Base-by-base conservation (phyloP, 2,888 invertebrate species). In the Catocala fraxini region DNA sequence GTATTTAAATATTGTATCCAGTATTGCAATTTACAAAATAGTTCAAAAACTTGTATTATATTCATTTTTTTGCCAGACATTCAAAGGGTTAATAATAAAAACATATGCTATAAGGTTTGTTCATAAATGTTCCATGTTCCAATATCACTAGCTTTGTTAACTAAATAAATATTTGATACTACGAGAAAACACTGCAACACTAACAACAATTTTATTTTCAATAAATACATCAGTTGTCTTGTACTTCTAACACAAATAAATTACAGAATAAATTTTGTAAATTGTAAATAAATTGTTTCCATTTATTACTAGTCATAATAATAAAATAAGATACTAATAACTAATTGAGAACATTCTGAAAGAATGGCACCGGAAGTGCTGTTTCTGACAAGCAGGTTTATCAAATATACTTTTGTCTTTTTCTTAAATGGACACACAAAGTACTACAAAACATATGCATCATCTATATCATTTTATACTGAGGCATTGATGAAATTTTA, bases 301-400 rank as follows among this genome's bases (percentile, higher is more conserved):
- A 49, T 59, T 60, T 59, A 49, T 45, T 56, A 49, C 54, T 69
- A 73, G 46, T 66, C 63, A 63, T 73, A 59, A 53, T 61, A 42
- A 66, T 59, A 60, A 62, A 55, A 47, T 57, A 15, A 34, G 13
- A 25, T 25, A 25, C 25, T 46, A 41, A 49, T 15, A 49, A 43
- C 25, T 51, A 56, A 41, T 53, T 65, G 55, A 70, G 48, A 76
- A 70, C 60, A 64, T 73, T 56, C 68, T 63, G 58, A 51, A 47
- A 71, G 65, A 77, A 75, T 77, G 78, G 75, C 78, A 75, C 75
- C 55, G 59, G 54, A 65, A 43, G 43, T 33, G 43, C 13, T 7
- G 12, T 45, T 12, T 33, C 34, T 57, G 12, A 47, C 35, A 12
- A 51, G 39, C 46, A 45, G 33, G 45, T 35, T 52, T 6, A 25